Base-by-base conservation (phyloP, 2,888 invertebrate species). In the Ophioninae sp. region DNA sequence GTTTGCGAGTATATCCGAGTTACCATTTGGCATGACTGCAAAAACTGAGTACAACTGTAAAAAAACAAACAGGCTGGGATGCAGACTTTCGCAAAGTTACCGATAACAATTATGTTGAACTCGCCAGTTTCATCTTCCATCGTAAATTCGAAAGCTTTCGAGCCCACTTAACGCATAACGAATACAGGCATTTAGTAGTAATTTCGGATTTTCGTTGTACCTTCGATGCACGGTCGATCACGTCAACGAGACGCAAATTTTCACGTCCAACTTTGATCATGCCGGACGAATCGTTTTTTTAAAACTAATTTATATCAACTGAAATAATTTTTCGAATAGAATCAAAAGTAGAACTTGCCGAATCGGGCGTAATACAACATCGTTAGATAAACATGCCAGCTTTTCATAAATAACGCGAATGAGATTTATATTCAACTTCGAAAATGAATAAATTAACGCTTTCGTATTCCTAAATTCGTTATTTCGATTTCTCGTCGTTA, bases 141-240 rank as follows among this genome's bases (percentile, higher is more conserved):
- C 79, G 23, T 23, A 23, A 44, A 79, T 44, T 21, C 20, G 39
- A 73, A 44, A 59, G 57, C 21, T 67, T 57, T 68, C 50, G 20
- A 61, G 59, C 50, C 21, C 68, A 13, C 23, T 37, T 56, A 30
- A 37, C 65, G 21, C 13, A 50, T 10, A 50, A 10, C 39, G 44
- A 50, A 44, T 44, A 57, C 59, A 41, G 64, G 56, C 21, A 23
- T 68, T 72, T 74, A 39, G n/a, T 23, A 61, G n/a, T 50, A 50
- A 50, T 50, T 50, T 6, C 17, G 50, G 13, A 17, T 17, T 17
- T 50, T 50, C 50, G 50, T 50, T 50, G 50, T 50, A 50, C 13
- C 50, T 13, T 50, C 50, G 17, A 50, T 68, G 30, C 30, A 30
- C 30, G 13, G 44, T 50, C 44, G 17, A 44, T 17, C 41, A 68